A percentile compares a stretch with the other conserved stretches of the same genome.
phyloP scores from a whole-genome alignment of 2,113 vertebrate species.

The Nesoenas mayeri region DNA sequence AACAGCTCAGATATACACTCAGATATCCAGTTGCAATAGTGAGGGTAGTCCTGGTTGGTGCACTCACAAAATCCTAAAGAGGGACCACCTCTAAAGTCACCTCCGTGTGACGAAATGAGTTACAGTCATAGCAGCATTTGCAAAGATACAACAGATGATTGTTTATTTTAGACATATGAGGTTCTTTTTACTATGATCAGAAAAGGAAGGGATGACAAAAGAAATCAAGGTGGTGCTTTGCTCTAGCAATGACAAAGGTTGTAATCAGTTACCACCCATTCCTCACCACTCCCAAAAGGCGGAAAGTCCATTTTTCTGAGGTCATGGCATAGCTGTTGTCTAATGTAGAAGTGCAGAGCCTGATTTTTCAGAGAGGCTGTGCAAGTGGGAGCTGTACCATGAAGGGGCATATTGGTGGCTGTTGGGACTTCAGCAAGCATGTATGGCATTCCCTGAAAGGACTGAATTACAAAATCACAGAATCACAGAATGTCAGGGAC shows the following conservation, averaged over 20 bases:
- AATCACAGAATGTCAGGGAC: too few relatives aligned
- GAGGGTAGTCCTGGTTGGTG: too few relatives aligned
- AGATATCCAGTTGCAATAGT: background rate
- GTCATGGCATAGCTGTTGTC: background rate
- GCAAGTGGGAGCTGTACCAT: background rate
- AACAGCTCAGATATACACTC: background rate
- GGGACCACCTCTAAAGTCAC: background rate
- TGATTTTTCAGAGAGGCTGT: background rate
- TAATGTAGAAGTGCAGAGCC: background rate
- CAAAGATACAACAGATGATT: background rate
- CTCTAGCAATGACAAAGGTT: background rate
- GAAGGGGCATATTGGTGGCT: background rate
- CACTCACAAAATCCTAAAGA: background rate
- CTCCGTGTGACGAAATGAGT: background rate
- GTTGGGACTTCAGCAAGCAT: background rate
- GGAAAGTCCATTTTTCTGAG: background rate
- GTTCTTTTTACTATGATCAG: background rate
- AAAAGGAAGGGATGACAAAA: background rate
- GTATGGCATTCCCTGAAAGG: background rate
- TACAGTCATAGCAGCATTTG: background rate
- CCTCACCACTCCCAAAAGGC: background rate
- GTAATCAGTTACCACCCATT: background rate
- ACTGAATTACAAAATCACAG: background rate
- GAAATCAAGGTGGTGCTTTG: background rate
- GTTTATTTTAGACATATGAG: background rate